These are phyloP conservation scores for Lepeophtheirus nordmannii DNA, from an alignment of 2,888 invertebrate species.

Conservation along the genomic window DNA sequence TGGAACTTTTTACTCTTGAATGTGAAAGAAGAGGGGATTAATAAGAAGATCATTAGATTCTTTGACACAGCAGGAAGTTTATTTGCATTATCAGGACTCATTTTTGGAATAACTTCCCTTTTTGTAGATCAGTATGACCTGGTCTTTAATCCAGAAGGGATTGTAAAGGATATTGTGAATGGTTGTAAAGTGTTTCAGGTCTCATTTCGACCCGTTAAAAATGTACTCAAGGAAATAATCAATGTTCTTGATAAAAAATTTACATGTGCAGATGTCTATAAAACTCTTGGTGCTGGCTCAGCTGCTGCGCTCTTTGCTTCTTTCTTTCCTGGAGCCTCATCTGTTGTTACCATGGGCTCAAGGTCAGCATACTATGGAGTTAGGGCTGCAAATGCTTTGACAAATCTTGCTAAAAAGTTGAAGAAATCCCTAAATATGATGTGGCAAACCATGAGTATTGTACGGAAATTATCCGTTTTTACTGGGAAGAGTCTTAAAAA, in stretches of 20 bases:
- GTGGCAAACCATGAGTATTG: conserved; percentile 12
- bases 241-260: conserved; percentile 16
- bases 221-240: conserved; percentile 1
- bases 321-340: conserved; percentile 15
- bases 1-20: conserved; percentile 5
- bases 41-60: conserved; percentile 17
- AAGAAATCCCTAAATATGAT: conserved; percentile 5
- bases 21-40: conserved; percentile 10
- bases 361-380: conserved; percentile 22
- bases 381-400: conserved; percentile 21
- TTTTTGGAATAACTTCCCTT: conserved; percentile 18
- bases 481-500: conserved; percentile 13
- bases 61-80: conserved; percentile 20
- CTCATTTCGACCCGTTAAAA: neutral
- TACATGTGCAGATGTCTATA: conserved; percentile 20
- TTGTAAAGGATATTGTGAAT: conserved; percentile 14
- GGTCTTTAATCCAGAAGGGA: conserved; percentile 16
- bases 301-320: conserved; percentile 15
- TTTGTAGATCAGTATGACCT: conserved; percentile 25
- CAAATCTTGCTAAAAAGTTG: conserved; percentile 15
- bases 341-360: conserved; percentile 13
- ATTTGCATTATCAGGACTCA: neutral
- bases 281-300: conserved; percentile 9
- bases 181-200: conserved; percentile 8
- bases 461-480: neutral